Evolutionary conservation across 2,888 invertebrate genomes (phyloP).

Genomic region (Scaptomyza reducta): DNA sequence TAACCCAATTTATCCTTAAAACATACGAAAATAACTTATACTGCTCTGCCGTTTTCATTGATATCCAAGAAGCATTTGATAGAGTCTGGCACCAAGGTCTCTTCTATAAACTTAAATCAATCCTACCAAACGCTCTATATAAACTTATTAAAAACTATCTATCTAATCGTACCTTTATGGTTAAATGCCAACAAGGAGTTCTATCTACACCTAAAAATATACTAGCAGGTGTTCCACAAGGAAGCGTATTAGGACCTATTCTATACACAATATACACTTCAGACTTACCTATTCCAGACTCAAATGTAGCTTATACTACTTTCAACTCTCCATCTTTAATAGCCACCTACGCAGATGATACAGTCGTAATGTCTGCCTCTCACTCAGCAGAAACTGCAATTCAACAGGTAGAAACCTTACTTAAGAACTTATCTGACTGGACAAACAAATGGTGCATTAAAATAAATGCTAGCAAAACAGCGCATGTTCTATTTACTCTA

Average conservation of each 20-base stretch:
- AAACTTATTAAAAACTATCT: too few relatives aligned
- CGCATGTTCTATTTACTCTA: too few relatives aligned
- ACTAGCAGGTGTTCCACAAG: too few relatives aligned
- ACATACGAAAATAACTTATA: too few relatives aligned
- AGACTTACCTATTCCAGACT: background rate
- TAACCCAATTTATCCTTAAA: slow-evolving; percentile 1
- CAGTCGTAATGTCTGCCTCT: background rate
- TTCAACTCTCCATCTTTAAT: background rate
- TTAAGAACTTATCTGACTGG: background rate
- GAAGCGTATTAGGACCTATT: too few relatives aligned
- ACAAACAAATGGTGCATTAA: background rate
- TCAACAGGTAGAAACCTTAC: background rate
- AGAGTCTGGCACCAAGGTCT: too few relatives aligned
- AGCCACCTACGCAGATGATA: background rate
- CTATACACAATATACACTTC: slow-evolving; percentile 5
- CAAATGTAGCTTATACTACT: background rate
- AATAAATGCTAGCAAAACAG: background rate
- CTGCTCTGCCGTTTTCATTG: too few relatives aligned
- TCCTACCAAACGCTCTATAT: too few relatives aligned
- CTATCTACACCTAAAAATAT: too few relatives aligned
- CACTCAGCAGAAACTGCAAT: background rate
- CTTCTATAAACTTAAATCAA: too few relatives aligned
- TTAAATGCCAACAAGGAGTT: too few relatives aligned
- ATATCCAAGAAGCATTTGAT: background rate
- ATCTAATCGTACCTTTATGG: too few relatives aligned